Evolutionary conservation across 2,888 invertebrate genomes (phyloP).

Genomic region (Gortyna flavago): DNA sequence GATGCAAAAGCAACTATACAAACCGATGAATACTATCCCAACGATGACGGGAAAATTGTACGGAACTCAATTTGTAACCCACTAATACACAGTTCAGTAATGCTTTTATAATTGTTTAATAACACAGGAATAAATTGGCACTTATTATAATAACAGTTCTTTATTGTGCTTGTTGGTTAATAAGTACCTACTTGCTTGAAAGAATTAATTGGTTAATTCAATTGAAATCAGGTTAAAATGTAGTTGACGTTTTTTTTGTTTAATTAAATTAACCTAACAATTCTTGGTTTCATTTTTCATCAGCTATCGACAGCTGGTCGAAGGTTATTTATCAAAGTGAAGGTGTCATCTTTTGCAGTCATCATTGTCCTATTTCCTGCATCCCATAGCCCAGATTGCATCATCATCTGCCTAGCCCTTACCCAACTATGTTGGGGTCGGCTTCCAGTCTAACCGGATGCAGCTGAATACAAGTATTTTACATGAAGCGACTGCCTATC

Average conservation of each 20-base stretch:
- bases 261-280: neutral
- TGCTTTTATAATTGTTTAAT: constrained; percentile 69
- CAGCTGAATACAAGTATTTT: no score
- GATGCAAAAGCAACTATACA: constrained; percentile 23
- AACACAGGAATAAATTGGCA: constrained; percentile 47
- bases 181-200: constrained; percentile 25
- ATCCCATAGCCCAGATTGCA: neutral
- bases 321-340: neutral
- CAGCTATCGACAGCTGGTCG: neutral
- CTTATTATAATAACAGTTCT: constrained; percentile 44
- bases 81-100: constrained; percentile 46
- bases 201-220: constrained; percentile 44
- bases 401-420: no score
- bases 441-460: no score
- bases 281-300: neutral
- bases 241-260: neutral
- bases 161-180: constrained; percentile 23
- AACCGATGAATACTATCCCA: constrained; percentile 19
- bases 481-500: no score
- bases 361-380: neutral
- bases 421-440: no score
- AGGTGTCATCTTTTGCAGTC: no score
- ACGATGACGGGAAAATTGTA: constrained; percentile 48
- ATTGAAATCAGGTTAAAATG: constrained; percentile 29
- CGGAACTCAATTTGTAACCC: constrained; percentile 40